Evolutionary conservation across 2,113 vertebrate species (phyloP).

Genomic region (Clarias batrachus): DNA sequence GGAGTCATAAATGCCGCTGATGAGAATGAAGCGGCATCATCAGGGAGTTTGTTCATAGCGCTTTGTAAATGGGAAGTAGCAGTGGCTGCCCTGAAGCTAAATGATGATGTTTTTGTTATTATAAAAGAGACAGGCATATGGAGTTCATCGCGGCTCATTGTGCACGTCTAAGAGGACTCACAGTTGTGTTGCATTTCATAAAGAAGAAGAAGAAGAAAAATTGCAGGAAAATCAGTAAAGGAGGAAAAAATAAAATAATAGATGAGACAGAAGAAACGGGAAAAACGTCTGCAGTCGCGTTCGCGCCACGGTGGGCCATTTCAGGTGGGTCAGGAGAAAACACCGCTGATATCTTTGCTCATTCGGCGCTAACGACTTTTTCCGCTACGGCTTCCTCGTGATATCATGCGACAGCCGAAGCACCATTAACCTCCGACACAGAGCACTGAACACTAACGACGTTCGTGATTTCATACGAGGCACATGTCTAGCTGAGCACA

Average conservation of each 20-base stretch:
- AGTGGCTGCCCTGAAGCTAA: slow-evolving; percentile 50
- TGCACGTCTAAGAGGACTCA: slow-evolving; percentile 32
- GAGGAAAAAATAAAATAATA: neutral
- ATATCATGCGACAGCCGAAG: slow-evolving; percentile 40
- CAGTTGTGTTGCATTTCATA: slow-evolving; percentile 3
- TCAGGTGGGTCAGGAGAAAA: slow-evolving; percentile 42
- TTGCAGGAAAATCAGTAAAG: neutral
- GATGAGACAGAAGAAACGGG: slow-evolving; percentile 1
- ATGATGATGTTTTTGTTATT: slow-evolving; percentile 45
- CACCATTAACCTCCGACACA: slow-evolving; percentile 55
- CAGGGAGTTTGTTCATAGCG: slow-evolving; percentile 41
- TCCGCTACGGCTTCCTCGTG: slow-evolving; percentile 22
- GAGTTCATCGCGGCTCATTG: slow-evolving; percentile 42
- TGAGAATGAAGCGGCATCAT: slow-evolving; percentile 40
- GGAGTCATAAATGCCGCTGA: slow-evolving; percentile 3
- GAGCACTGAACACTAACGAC: slow-evolving; percentile 53
- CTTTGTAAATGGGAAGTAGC: slow-evolving; percentile 46
- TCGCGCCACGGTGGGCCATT: slow-evolving; percentile 17
- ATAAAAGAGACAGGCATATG: slow-evolving; percentile 44
- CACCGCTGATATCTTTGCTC: slow-evolving; percentile 17
- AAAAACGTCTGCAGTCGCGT: neutral
- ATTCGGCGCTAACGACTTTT: slow-evolving; percentile 21
- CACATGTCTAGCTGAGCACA: slow-evolving; percentile 47
- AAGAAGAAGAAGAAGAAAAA: neutral
- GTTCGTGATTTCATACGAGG: slow-evolving; percentile 48